Evolutionary conservation across 2,113 vertebrate genomes (phyloP), one percentile per base, ranked within the genome.

Genomic region (Tympanuchus pallidicinctus): DNA sequence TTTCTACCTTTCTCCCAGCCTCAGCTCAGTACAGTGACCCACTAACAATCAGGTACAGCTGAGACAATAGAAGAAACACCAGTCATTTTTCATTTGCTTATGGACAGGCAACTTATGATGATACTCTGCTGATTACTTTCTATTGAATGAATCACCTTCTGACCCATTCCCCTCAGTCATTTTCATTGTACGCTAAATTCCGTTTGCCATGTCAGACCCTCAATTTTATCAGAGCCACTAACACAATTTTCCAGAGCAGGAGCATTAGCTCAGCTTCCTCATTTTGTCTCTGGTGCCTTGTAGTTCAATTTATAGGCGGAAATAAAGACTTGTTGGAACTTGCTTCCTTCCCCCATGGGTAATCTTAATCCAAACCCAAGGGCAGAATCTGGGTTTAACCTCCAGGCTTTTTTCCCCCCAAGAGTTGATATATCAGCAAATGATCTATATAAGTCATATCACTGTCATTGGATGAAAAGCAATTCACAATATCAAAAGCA

Each of bases 191-290:
- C 50, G 27, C 89, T 95, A 81, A 92, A 96, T 94, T 95, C 67
- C 10, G 6, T 94, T 95, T 96, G 89, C 88, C 91, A 93, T 94
- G 92, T 96, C 94, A 95, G 81, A 93, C 74, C 91, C 81, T 96
- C 86, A 84, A 15, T 94, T 96, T 94, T 94, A 94, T 93, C 90
- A 94, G 88, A 90, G 82, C 79, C 64, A 74, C 92, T 97, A 97
- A 97, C 75, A 77, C 92, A 94, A 94, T 95, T 94, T 94, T 84
- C 90, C 90, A 86, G 91, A 90, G 86, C 91, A 85, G 86, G 43
- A 82, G 83, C 95, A 92, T 94, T 95, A 96, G 80, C 90, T 96
- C 83, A 82, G 71, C 88, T 94, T 96, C 94, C 88, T 92, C 89
- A 82, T 87, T 91, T 88, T 94, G 88, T 95, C 95, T 94, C 94